Conservation (phyloP, 2,113 vertebrate species). For the Shinisaurus crocodilurus region DNA sequence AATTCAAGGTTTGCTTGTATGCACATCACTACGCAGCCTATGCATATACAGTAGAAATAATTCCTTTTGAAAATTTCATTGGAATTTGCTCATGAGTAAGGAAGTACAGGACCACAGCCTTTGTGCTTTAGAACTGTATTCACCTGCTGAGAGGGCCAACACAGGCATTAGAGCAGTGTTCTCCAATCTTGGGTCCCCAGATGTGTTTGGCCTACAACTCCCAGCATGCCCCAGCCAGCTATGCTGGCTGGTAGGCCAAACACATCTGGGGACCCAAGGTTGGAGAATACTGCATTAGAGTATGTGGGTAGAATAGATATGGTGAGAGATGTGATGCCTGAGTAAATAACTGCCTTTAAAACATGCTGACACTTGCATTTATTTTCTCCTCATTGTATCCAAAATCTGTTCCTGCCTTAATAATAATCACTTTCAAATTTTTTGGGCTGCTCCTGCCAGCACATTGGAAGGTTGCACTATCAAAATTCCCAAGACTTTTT, state of each 20-base stretch:
- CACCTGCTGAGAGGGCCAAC: background rate
- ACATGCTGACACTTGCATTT: conserved; percentile 3
- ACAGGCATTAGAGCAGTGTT: no score
- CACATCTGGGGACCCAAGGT: no score
- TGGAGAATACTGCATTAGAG: no score
- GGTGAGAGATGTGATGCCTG: background rate
- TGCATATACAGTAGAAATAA: background rate
- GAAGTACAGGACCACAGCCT: background rate
- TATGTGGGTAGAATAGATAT: background rate
- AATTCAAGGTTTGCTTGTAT: no score
- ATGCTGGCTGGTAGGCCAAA: no score
- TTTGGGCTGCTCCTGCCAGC: background rate
- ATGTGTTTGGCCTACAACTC: background rate
- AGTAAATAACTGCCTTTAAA: conserved; percentile 8
- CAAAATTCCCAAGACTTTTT: background rate
- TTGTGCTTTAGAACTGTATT: background rate
- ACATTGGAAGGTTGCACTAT: background rate
- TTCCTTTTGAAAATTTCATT: background rate
- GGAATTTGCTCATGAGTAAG: background rate
- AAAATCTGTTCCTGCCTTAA: background rate
- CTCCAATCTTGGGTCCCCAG: no score
- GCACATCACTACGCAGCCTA: background rate
- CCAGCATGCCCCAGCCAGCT: no score
- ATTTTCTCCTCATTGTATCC: background rate
- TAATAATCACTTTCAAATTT: conserved; percentile 20